Evolutionary conservation across 1,140 invertebrate species (phyloP).

Genomic region (Nilaparvata lugens): DNA sequence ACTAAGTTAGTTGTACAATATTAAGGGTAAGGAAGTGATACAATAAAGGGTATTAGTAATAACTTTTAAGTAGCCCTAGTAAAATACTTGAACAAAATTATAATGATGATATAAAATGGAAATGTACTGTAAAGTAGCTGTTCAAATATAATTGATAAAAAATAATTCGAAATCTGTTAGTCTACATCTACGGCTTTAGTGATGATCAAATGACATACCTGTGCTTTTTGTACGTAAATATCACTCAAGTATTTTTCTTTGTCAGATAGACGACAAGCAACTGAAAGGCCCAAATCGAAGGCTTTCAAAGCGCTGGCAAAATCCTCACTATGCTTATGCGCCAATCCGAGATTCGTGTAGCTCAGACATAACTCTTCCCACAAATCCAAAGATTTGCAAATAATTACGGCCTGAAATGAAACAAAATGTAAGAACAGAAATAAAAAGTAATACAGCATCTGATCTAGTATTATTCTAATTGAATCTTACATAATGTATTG

Average conservation of each 20-base stretch:
- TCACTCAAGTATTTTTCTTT: background rate
- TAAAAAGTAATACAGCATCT: background rate
- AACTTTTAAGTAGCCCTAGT: too few relatives aligned
- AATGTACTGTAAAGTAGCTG: too few relatives aligned
- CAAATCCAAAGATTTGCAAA: background rate
- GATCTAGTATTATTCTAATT: background rate
- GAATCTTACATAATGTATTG: background rate
- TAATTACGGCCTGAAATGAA: background rate
- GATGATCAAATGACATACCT: background rate
- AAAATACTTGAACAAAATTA: too few relatives aligned
- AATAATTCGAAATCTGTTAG: too few relatives aligned
- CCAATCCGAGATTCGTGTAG: background rate
- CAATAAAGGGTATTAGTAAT: too few relatives aligned
- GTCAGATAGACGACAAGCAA: background rate
- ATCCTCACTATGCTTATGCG: background rate
- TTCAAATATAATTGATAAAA: too few relatives aligned
- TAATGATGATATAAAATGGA: too few relatives aligned
- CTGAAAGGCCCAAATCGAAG: background rate
- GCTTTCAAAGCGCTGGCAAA: background rate
- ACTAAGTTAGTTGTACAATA: too few relatives aligned
- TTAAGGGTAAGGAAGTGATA: too few relatives aligned
- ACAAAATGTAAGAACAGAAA: background rate
- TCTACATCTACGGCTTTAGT: too few relatives aligned
- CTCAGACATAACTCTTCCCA: constrained; percentile 1
- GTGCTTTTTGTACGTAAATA: background rate